Evolutionary conservation across 2,113 vertebrate species (phyloP).

Genomic region (Amia ocellicauda): DNA sequence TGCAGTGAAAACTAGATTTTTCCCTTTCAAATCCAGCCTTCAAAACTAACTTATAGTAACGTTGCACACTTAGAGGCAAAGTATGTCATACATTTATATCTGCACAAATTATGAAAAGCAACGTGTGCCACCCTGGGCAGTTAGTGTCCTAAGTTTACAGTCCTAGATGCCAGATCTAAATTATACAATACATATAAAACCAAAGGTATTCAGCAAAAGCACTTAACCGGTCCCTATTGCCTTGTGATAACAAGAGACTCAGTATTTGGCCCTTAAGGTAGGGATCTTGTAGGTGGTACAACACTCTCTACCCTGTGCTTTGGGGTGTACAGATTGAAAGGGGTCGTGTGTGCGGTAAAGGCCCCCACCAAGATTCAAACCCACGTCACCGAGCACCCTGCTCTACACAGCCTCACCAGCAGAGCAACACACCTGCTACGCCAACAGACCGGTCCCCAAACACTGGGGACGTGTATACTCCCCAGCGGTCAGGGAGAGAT

Average conservation of each 20-base stretch:
- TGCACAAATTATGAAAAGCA: not conserved
- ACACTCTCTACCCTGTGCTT: conserved; percentile 15
- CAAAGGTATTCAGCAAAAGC: conserved; percentile 54
- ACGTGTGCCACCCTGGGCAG: not conserved
- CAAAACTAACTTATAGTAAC: too few species aligned
- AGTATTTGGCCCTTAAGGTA: conserved; percentile 54
- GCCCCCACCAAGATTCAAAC: too few species aligned
- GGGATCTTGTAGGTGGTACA: conserved; percentile 57
- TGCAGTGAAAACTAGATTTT: too few species aligned
- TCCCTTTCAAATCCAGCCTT: too few species aligned
- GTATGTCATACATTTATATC: too few species aligned
- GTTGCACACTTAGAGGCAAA: too few species aligned
- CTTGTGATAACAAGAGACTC: conserved; percentile 50
- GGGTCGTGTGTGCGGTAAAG: not conserved
- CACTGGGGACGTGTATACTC: too few species aligned
- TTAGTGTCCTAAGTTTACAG: not conserved
- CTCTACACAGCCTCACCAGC: too few species aligned
- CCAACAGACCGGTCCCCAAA: too few species aligned
- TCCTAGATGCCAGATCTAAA: not conserved
- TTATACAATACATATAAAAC: conserved; percentile 27
- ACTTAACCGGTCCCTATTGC: conserved; percentile 42
- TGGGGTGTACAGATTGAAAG: conserved; percentile 36
- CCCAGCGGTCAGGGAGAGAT: too few species aligned
- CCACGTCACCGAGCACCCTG: too few species aligned
- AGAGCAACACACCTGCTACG: too few species aligned